phyloP scores from a whole-genome alignment of 2,888 invertebrate genomes.

The Antitype chi region DNA sequence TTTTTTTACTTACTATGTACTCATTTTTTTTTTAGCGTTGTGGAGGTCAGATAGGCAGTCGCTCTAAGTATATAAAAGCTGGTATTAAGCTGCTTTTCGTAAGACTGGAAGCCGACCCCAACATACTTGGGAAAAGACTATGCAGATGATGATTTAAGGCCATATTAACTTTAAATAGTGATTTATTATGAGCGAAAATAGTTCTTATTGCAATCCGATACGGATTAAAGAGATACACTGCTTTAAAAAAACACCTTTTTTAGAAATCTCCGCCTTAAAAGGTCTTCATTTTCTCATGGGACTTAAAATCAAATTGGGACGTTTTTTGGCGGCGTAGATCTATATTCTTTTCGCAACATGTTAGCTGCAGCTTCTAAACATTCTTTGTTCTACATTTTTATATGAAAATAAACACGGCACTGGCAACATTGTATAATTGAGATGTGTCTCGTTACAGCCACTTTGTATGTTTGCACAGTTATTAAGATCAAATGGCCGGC shows the following conservation, averaged over 20 bases:
- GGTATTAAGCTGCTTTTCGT: background rate
- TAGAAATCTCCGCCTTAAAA: too few species aligned
- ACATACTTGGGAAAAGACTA: background rate
- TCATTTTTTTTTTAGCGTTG: background rate
- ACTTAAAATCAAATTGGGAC: background rate
- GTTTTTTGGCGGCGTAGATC: background rate
- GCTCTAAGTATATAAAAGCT: too few species aligned
- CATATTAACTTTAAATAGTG: too few species aligned
- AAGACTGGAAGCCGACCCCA: background rate
- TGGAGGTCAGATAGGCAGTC: too few species aligned
- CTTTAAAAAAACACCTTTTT: too few species aligned
- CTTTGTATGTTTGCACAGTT: constrained; percentile 77
- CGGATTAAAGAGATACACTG: too few species aligned
- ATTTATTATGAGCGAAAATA: too few species aligned
- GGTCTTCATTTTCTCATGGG: background rate
- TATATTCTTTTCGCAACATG: background rate
- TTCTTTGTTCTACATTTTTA: constrained; percentile 55
- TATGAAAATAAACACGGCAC: constrained; percentile 61
- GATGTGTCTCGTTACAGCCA: constrained; percentile 75
- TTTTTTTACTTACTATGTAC: background rate
- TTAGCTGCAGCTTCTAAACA: constrained; percentile 24
- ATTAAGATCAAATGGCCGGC: constrained; percentile 80
- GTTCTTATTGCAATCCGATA: too few species aligned
- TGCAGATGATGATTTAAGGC: background rate
- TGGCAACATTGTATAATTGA: constrained; percentile 71